These are phyloP conservation scores for Cephalopholis sonnerati DNA, from an alignment of 2,113 vertebrate genomes.

Conservation along the genomic window DNA sequence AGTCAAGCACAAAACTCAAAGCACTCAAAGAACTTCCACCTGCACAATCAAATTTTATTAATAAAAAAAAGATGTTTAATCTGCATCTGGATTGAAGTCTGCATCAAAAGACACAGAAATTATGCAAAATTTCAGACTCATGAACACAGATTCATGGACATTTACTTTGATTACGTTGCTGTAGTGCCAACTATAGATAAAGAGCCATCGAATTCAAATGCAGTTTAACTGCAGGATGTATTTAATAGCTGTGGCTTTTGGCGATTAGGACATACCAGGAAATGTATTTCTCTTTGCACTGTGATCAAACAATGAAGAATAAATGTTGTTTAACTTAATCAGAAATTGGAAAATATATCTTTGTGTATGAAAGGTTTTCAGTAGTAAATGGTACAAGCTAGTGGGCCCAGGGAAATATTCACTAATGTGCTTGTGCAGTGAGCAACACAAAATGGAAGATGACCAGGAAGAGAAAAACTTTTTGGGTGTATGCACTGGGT, in stretches of 20 bases:
- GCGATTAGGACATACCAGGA: too few species aligned
- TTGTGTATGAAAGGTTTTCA: too few species aligned
- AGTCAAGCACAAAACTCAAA: too few species aligned
- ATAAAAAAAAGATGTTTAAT: background rate
- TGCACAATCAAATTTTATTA: background rate
- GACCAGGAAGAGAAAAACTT: slow-evolving; percentile 24
- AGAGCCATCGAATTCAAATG: background rate
- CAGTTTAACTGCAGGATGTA: background rate
- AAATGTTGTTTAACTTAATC: too few species aligned
- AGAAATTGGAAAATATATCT: too few species aligned
- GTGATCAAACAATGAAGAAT: too few species aligned
- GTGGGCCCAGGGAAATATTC: background rate
- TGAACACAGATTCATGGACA: background rate
- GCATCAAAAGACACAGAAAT: background rate
- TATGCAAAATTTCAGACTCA: background rate
- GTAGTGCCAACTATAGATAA: background rate
- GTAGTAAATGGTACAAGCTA: background rate
- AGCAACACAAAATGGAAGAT: background rate
- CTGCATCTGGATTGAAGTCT: background rate
- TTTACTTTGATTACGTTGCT: background rate
- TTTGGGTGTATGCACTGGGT: slow-evolving; percentile 11
- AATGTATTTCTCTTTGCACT: background rate
- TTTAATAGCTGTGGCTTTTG: too few species aligned
- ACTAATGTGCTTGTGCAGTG: background rate
- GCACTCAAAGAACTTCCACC: background rate